phyloP scores from a whole-genome alignment of 1,140 invertebrate species.

The Sarcophaga bullata region DNA sequence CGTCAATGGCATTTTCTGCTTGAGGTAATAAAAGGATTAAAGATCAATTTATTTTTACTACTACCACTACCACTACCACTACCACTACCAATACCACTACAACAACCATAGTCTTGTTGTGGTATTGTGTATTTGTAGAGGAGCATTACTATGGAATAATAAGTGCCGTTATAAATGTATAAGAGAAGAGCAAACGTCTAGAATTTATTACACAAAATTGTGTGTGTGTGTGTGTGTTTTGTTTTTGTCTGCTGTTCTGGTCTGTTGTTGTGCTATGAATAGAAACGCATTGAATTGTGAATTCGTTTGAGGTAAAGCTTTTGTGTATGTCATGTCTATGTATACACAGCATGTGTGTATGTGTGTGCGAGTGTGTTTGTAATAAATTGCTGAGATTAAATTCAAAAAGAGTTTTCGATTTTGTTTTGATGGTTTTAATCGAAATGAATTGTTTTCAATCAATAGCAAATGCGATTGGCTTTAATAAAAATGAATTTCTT shows the following conservation, averaged over 20 bases:
- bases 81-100: background rate
- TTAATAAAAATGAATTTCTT: too few relatives aligned
- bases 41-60: constrained; percentile 1
- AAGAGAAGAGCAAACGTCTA: background rate
- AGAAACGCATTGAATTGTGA: background rate
- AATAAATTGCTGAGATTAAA: constrained; percentile 11
- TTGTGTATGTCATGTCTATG: background rate
- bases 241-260: too few relatives aligned
- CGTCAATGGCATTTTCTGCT: constrained; percentile 14
- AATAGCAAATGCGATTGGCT: too few relatives aligned
- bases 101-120: too few relatives aligned
- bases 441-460: too few relatives aligned
- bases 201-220: background rate
- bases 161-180: background rate
- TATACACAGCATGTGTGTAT: too few relatives aligned
- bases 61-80: too few relatives aligned
- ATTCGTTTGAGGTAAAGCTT: background rate
- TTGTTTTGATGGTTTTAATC: too few relatives aligned
- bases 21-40: constrained; percentile 22
- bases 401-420: background rate
- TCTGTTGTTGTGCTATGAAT: too few relatives aligned
- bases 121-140: background rate
- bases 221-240: too few relatives aligned
- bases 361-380: background rate
- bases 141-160: background rate